Percentiles rank a stretch among this genome's conserved stretches.
Conservation (phyloP, 2,888 invertebrate species). For the Dynastes tityus region DNA sequence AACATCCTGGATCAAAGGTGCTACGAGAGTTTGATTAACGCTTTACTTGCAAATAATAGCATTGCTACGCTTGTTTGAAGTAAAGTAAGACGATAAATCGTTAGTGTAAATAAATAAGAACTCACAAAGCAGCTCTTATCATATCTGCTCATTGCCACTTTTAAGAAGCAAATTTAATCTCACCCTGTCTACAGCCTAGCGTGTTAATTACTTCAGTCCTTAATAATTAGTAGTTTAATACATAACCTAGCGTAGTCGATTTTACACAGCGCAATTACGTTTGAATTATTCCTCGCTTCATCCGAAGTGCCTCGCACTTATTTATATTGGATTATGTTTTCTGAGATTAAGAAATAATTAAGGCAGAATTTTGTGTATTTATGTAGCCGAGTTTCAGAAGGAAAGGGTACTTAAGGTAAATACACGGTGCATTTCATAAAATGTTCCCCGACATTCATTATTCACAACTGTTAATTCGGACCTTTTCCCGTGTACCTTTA, state of each 20-base stretch:
- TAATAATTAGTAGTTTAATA: slow-evolving; percentile 27
- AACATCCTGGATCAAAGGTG: too few species aligned
- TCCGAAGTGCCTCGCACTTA: neutral
- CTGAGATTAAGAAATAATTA: slow-evolving; percentile 34
- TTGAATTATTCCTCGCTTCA: neutral
- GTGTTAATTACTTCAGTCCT: neutral
- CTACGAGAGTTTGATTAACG: too few species aligned
- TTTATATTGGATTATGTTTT: slow-evolving; percentile 18
- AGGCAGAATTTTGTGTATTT: slow-evolving; percentile 21
- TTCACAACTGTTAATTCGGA: slow-evolving; percentile 30
- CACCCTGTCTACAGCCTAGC: neutral
- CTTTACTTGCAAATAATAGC: too few species aligned
- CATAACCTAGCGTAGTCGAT: slow-evolving; percentile 2
- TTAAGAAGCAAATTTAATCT: too few species aligned
- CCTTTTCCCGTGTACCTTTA: slow-evolving; percentile 21
- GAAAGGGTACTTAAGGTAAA: slow-evolving; percentile 1
- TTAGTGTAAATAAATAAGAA: too few species aligned
- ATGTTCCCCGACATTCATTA: slow-evolving; percentile 34
- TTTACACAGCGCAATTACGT: neutral
- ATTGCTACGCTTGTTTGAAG: too few species aligned
- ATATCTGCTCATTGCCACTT: too few species aligned
- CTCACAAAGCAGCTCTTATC: too few species aligned
- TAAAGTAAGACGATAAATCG: too few species aligned
- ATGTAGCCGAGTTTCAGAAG: slow-evolving; percentile 9
- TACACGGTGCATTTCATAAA: slow-evolving; percentile 39